Conservation (phyloP, 1,140 invertebrate species). For the Bombus confusus region DNA sequence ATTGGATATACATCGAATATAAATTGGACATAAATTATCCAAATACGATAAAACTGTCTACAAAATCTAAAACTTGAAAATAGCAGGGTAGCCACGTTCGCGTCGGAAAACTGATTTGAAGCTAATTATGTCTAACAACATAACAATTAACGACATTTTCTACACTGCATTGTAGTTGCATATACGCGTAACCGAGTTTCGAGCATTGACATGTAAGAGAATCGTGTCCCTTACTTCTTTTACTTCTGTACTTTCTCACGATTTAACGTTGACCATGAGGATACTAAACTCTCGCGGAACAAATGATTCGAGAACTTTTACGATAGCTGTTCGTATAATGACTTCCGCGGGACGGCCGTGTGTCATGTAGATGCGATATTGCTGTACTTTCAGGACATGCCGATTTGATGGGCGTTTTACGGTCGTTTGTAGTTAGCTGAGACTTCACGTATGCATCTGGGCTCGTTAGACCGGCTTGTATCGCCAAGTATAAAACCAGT, state of each 20-base stretch:
- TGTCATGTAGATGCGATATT: not conserved
- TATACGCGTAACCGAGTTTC: too few relatives aligned
- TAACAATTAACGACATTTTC: too few relatives aligned
- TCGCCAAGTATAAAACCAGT: not conserved
- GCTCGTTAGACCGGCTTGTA: constrained; percentile 47
- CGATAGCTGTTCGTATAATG: constrained; percentile 22
- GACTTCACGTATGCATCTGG: not conserved
- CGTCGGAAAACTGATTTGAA: too few relatives aligned
- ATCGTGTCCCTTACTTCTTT: too few relatives aligned
- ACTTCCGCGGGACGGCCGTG: not conserved
- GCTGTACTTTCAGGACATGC: not conserved
- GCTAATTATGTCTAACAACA: too few relatives aligned
- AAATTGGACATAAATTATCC: too few relatives aligned
- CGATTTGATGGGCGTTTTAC: constrained; percentile 32
- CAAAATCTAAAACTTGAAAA: too few relatives aligned
- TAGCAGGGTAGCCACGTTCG: too few relatives aligned
- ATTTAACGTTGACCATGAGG: constrained; percentile 20
- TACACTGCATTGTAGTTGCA: too few relatives aligned
- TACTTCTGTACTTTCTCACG: not conserved
- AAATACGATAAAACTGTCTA: too few relatives aligned
- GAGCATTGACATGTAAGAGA: too few relatives aligned
- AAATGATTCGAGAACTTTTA: constrained; percentile 55
- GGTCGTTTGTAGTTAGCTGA: constrained; percentile 3
- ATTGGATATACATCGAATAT: too few relatives aligned
- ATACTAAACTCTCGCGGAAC: constrained; percentile 46